Conservation (phyloP, 53 echinoderm and acorn worm genomes). For the Holothuria leucospilota region DNA sequence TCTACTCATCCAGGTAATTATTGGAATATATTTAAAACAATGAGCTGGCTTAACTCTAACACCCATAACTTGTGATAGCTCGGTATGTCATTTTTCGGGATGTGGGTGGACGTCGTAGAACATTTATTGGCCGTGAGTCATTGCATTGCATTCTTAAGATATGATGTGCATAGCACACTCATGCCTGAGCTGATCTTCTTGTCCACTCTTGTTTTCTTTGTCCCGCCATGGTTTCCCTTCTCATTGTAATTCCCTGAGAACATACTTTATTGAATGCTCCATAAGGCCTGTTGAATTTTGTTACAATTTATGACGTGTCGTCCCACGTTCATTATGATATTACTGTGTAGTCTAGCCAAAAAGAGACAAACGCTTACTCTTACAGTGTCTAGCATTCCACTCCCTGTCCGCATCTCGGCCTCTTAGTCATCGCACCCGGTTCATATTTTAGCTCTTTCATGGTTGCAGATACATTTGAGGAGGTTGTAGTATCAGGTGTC, state of each 20-base stretch:
- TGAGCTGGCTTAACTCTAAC: not conserved
- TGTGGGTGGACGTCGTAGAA: slow-evolving; percentile 17
- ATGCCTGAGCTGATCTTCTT: no score
- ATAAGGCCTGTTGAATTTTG: slow-evolving; percentile 40
- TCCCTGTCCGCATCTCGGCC: slow-evolving; percentile 26
- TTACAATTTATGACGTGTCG: slow-evolving; percentile 34
- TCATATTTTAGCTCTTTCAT: slow-evolving; percentile 13
- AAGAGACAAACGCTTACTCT: slow-evolving; percentile 28
- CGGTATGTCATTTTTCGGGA: slow-evolving; percentile 13
- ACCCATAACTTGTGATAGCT: not conserved
- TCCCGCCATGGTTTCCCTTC: no score
- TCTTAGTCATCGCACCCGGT: slow-evolving; percentile 36
- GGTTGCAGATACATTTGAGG: slow-evolving; percentile 21
- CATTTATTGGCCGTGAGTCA: slow-evolving; percentile 37
- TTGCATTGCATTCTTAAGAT: slow-evolving; percentile 6
- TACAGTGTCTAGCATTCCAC: slow-evolving; percentile 27
- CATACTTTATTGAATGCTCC: no score
- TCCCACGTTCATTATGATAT: slow-evolving; percentile 40
- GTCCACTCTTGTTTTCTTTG: no score
- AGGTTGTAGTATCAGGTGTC: slow-evolving; percentile 35
- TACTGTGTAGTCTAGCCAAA: slow-evolving; percentile 14
- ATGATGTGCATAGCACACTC: slow-evolving; percentile 1
- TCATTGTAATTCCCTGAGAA: no score
- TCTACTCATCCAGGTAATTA: slow-evolving; percentile 23
- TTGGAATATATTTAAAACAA: no score